Evolutionary conservation across 2,888 invertebrate genomes (phyloP).

Genomic region (Troilus luridus): DNA sequence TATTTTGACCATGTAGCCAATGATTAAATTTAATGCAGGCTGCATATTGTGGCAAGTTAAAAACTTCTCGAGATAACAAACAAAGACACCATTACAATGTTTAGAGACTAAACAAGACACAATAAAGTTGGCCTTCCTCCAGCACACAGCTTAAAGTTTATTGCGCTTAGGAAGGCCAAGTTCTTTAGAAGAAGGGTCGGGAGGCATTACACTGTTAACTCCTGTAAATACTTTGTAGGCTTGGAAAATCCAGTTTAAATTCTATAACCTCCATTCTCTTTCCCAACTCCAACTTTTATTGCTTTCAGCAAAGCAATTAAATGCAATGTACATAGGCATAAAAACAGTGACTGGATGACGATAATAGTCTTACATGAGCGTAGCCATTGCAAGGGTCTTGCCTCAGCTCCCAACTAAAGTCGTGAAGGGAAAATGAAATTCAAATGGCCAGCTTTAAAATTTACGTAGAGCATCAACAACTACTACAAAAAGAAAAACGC

Average conservation of each 20-base stretch:
- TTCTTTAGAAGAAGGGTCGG: not conserved
- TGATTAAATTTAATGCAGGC: not conserved
- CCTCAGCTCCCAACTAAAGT: too few relatives aligned
- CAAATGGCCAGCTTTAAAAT: too few relatives aligned
- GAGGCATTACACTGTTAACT: not conserved
- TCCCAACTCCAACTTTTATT: not conserved
- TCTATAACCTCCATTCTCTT: not conserved
- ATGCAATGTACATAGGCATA: not conserved
- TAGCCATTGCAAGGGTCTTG: too few relatives aligned
- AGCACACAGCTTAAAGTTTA: constrained; percentile 23
- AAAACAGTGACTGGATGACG: too few relatives aligned
- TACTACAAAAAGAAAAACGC: too few relatives aligned
- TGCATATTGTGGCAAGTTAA: not conserved
- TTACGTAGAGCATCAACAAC: too few relatives aligned
- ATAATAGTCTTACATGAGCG: too few relatives aligned
- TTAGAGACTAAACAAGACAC: not conserved
- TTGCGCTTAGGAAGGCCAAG: not conserved
- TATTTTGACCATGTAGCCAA: not conserved
- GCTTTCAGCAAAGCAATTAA: not conserved
- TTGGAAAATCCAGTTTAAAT: constrained; percentile 18
- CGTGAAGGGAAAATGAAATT: too few relatives aligned
- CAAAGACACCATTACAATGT: constrained; percentile 33
- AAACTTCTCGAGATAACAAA: not conserved
- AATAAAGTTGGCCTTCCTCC: constrained; percentile 1
- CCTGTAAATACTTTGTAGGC: constrained; percentile 15